Evolutionary conservation across 2,113 vertebrate genomes (phyloP).

Genomic region (Orycteropus afer): DNA sequence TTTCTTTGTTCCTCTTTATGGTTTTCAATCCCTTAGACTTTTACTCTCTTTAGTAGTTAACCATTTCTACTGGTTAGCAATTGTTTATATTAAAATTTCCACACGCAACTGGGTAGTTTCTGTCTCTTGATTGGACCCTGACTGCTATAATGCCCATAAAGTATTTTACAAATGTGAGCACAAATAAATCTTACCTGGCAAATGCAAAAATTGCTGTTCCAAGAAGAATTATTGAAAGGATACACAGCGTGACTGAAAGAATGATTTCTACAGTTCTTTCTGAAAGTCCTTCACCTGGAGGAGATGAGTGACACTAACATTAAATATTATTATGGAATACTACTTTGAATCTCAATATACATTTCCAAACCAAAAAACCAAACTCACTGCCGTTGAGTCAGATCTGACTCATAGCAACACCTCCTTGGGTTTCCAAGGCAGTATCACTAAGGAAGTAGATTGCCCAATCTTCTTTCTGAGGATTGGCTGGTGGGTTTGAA

Average conservation of each 20-base stretch:
- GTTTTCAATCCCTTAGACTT: background rate
- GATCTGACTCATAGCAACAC: no score
- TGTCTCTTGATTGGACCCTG: background rate
- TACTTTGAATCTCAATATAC: constrained; percentile 5
- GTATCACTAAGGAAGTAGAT: no score
- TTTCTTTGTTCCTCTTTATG: background rate
- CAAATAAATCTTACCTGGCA: constrained; percentile 90
- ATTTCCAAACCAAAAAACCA: no score
- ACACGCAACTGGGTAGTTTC: background rate
- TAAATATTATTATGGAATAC: constrained; percentile 8
- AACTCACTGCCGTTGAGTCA: no score
- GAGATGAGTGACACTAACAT: constrained; percentile 28
- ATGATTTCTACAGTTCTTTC: constrained; percentile 95
- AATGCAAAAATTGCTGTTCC: constrained; percentile 93
- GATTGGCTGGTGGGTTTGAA: no score
- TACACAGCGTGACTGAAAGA: constrained; percentile 93
- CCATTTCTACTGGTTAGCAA: background rate
- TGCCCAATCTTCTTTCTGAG: no score
- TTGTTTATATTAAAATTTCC: background rate
- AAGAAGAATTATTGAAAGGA: constrained; percentile 92
- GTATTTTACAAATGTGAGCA: background rate
- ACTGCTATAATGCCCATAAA: background rate
- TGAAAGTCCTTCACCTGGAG: constrained; percentile 89
- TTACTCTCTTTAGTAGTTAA: background rate
- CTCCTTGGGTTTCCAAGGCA: no score